Percentiles rank a stretch among this genome's conserved stretches.
These are phyloP conservation scores for Megalops atlanticus DNA, from an alignment of 2,113 vertebrate species.

Conservation along the genomic window DNA sequence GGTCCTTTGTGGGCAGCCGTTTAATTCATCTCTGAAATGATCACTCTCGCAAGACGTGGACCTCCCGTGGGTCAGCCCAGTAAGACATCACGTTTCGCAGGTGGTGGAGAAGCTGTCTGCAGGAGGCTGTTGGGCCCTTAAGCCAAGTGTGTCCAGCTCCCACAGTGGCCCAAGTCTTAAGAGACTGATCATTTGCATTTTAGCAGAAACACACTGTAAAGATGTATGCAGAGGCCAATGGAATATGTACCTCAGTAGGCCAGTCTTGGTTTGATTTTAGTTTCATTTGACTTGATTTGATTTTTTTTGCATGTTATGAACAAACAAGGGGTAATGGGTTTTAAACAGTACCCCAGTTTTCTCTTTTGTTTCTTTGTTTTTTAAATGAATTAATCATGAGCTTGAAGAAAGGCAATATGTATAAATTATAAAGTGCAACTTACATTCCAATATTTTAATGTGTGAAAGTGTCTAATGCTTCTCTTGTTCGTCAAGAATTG, in stretches of 20 bases:
- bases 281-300: constrained; percentile 5
- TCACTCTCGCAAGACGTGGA: not conserved
- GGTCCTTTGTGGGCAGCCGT: not conserved
- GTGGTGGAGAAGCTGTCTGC: not conserved
- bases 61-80: not conserved
- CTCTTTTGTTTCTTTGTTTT: constrained; percentile 42
- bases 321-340: not conserved
- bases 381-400: constrained; percentile 26
- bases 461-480: constrained; percentile 31
- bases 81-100: not conserved
- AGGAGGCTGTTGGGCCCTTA: not conserved
- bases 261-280: constrained; percentile 17
- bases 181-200: not conserved
- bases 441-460: constrained; percentile 52
- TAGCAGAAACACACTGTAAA: not conserved
- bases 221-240: not conserved
- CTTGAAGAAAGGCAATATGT: constrained; percentile 47
- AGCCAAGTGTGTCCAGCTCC: not conserved
- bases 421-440: constrained; percentile 38
- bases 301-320: not conserved
- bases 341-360: not conserved
- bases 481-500: constrained; percentile 30
- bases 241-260: constrained; percentile 44
- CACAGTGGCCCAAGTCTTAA: not conserved
- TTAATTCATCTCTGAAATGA: not conserved